Conservation (phyloP, 2,888 invertebrate species). For the Ophioninae sp. region DNA sequence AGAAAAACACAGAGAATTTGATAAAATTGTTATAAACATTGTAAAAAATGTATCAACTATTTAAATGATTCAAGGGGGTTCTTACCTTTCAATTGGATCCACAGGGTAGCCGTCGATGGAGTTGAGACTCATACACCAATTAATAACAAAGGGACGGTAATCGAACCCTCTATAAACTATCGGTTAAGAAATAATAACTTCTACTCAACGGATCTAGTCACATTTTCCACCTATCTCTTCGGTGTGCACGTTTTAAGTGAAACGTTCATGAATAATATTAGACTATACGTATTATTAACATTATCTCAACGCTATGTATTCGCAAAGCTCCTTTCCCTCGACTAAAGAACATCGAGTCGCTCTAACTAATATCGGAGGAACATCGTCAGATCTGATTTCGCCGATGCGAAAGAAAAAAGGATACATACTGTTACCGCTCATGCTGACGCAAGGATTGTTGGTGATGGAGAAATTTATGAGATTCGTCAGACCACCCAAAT, state of each 20-base stretch:
- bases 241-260: neutral
- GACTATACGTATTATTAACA: conserved; percentile 6
- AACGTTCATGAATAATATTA: conserved; percentile 4
- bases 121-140: conserved; percentile 95
- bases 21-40: neutral
- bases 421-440: conserved; percentile 91
- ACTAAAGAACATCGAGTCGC: conserved; percentile 1
- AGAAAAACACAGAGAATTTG: neutral
- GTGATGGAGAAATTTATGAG: conserved; percentile 92
- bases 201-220: conserved; percentile 59
- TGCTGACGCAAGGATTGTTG: conserved; percentile 93
- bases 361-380: conserved; percentile 16
- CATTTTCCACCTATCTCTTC: conserved; percentile 1
- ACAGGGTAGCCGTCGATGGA: conserved; percentile 94
- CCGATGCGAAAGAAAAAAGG: conserved; percentile 81
- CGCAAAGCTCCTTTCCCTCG: conserved; percentile 29
- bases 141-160: conserved; percentile 95
- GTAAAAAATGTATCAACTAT: neutral
- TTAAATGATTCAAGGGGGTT: neutral
- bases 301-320: neutral
- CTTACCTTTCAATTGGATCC: conserved; percentile 94
- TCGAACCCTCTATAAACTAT: conserved; percentile 89
- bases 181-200: conserved; percentile 78
- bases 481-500: conserved; percentile 88
- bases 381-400: neutral